Conservation (phyloP, 2,797 vertebrate genomes). For the Iguana delicatissima region DNA sequence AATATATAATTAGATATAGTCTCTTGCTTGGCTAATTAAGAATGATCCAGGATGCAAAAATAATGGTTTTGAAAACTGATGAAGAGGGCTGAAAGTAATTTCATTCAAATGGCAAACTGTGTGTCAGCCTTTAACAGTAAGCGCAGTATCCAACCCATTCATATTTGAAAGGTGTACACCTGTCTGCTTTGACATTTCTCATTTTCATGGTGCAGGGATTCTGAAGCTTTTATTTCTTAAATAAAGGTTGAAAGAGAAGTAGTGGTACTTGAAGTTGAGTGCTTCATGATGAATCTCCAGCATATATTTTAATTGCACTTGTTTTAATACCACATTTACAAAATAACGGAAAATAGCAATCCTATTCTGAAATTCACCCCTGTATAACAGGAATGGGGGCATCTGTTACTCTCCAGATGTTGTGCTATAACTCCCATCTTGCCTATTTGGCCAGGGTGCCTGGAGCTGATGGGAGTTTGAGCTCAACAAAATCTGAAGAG, state of each 20-base stretch:
- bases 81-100: slow-evolving; percentile 39
- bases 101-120: slow-evolving; percentile 63
- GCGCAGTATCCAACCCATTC: slow-evolving; percentile 32
- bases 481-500: neutral
- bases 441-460: neutral
- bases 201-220: slow-evolving; percentile 15
- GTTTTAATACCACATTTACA: neutral
- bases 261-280: neutral
- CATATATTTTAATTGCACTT: slow-evolving; percentile 2
- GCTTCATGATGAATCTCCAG: neutral
- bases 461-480: no score
- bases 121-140: slow-evolving; percentile 54
- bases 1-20: slow-evolving; percentile 67
- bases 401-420: neutral
- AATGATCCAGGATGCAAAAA: slow-evolving; percentile 68
- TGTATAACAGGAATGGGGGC: neutral
- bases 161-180: slow-evolving; percentile 42
- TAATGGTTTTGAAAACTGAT: slow-evolving; percentile 69
- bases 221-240: slow-evolving; percentile 21
- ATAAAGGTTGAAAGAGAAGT: slow-evolving; percentile 24
- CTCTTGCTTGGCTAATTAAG: slow-evolving; percentile 71
- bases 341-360: neutral
- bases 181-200: slow-evolving; percentile 61
- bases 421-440: neutral
- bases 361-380: neutral